These are phyloP conservation scores for Zaprionus gabonicus DNA, from an alignment of 1,140 invertebrate genomes.

Conservation along the genomic window DNA sequence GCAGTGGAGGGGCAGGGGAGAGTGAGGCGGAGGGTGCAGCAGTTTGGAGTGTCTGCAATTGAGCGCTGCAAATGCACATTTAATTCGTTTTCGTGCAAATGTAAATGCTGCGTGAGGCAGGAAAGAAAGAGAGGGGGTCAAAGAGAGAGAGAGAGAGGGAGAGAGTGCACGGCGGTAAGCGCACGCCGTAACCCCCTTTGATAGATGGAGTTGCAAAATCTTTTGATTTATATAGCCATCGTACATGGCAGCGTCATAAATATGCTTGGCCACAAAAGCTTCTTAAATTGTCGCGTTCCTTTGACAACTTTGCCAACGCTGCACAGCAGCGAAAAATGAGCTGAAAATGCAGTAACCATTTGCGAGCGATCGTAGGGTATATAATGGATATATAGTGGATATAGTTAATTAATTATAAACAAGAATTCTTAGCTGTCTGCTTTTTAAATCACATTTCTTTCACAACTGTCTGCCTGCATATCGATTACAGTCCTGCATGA, in stretches of 20 bases:
- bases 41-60: slow-evolving; percentile 45
- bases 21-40: neutral
- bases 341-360: slow-evolving; percentile 3
- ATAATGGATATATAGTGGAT: too few species aligned
- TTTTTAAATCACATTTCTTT: too few species aligned
- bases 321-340: neutral
- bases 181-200: slow-evolving; percentile 57
- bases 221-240: slow-evolving; percentile 79
- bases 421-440: too few species aligned
- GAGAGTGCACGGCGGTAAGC: neutral
- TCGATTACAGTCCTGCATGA: too few species aligned
- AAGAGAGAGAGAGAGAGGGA: neutral
- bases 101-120: slow-evolving; percentile 37
- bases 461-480: too few species aligned
- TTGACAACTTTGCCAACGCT: slow-evolving; percentile 14
- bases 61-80: slow-evolving; percentile 76
- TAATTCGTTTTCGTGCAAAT: slow-evolving; percentile 67
- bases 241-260: slow-evolving; percentile 64
- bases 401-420: too few species aligned
- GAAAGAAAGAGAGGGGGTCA: slow-evolving; percentile 2
- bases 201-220: slow-evolving; percentile 79
- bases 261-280: slow-evolving; percentile 40
- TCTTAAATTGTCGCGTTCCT: slow-evolving; percentile 42
- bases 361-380: neutral
- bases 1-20: neutral